Evolutionary conservation across 2,888 invertebrate species (phyloP), one percentile per base, ranked within the genome.

Genomic region (Idaea aversata): DNA sequence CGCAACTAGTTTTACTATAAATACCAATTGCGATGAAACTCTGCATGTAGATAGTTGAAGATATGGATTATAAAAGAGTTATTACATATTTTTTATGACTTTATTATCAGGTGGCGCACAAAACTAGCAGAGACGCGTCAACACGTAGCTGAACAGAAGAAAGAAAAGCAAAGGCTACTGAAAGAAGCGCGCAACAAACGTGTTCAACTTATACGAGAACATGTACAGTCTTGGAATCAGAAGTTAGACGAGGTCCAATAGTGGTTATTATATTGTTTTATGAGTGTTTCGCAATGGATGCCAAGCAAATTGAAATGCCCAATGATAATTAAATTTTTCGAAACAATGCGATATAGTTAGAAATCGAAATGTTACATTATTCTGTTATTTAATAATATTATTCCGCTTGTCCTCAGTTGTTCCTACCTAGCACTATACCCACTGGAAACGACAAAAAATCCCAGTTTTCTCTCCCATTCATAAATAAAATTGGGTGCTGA

Each of bases 91-190:
- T 25, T 5, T 38, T 61, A 57, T 5, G n/a, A n/a, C n/a, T n/a
- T n/a, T n/a, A n/a, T n/a, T 77, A 76, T 0, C 78, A 90, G 90
- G 1, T 90, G 89, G 90, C 75, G 77, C 5, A 61, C 69, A 0
- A 83, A 81, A 58, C 68, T 91, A 7, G 15, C 72, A 0, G 71
- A 75, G 3, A 66, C 89, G 69, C 73, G 72, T 0, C 76, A 82
- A 57, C 81, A 83, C 77, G 79, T 88, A 13, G 68, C 65, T 2
- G 34, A 59, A 0, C 75, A 83, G 47, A 74, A 72, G 5, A 72
- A 64, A 3, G 77, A 80, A 5, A 65, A 77, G 0, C 68, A 69
- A 4, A 72, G 73, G 0, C 0, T 72, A 16, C 62, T 86, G 5
- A 73, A 72, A 0, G 59, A 63, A 0, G 82, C 77, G 1, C 66